Evolutionary conservation across 2,797 vertebrate genomes (phyloP).

Genomic region (Epinephelus coioides): DNA sequence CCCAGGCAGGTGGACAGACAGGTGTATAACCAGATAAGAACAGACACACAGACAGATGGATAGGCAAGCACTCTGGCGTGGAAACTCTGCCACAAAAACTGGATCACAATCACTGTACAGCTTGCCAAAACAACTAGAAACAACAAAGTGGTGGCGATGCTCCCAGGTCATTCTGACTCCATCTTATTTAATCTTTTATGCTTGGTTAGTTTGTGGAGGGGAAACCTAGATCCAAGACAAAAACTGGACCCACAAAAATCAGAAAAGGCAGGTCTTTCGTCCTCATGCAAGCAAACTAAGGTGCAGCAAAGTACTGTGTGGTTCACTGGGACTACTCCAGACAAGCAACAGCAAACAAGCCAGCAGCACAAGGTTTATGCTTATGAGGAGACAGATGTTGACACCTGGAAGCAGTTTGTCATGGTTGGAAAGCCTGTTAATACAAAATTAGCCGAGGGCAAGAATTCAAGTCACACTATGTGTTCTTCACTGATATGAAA

Average conservation of each 20-base stretch:
- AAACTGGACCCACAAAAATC: background rate
- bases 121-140: slow-evolving; percentile 31
- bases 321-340: slow-evolving; percentile 3
- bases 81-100: slow-evolving; percentile 21
- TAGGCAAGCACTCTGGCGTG: background rate
- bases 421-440: slow-evolving; percentile 9
- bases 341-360: slow-evolving; percentile 29
- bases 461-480: slow-evolving; percentile 16
- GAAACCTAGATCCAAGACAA: background rate
- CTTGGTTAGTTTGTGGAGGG: slow-evolving; percentile 17
- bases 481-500: slow-evolving; percentile 9
- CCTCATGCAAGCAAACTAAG: background rate
- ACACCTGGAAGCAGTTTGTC: slow-evolving; percentile 37
- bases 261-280: background rate
- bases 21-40: slow-evolving; percentile 34
- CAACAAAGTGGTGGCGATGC: slow-evolving; percentile 3
- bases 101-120: slow-evolving; percentile 11
- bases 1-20: slow-evolving; percentile 8
- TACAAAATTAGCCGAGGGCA: slow-evolving; percentile 11
- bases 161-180: slow-evolving; percentile 14
- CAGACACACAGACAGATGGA: slow-evolving; percentile 18
- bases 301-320: slow-evolving; percentile 1
- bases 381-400: slow-evolving; percentile 31
- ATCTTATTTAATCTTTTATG: slow-evolving; percentile 31
- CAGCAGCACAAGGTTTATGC: slow-evolving; percentile 9